Percentiles rank a stretch among this genome's conserved stretches.
Evolutionary conservation across 2,888 invertebrate genomes (phyloP).

Genomic region (Disparrhopalites patrizii): DNA sequence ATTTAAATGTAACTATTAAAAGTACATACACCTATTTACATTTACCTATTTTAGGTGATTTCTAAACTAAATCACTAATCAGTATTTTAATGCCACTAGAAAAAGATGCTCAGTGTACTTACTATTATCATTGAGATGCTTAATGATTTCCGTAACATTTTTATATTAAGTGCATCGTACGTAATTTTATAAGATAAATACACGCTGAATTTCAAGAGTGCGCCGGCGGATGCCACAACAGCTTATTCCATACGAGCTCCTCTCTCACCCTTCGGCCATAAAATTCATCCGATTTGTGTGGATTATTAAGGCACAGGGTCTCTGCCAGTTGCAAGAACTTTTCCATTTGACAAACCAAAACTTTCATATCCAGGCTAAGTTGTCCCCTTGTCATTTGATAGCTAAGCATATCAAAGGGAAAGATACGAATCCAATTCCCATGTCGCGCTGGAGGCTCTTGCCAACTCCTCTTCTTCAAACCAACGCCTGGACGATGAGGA

Average conservation of each 20-base stretch:
- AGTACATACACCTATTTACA: too few species aligned
- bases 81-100: too few species aligned
- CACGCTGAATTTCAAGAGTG: too few species aligned
- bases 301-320: slow-evolving; percentile 17
- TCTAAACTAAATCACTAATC: too few species aligned
- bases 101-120: too few species aligned
- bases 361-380: neutral
- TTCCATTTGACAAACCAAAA: slow-evolving; percentile 14
- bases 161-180: too few species aligned
- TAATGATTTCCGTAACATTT: too few species aligned
- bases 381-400: slow-evolving; percentile 22
- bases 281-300: slow-evolving; percentile 31
- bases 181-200: too few species aligned
- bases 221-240: slow-evolving; percentile 35
- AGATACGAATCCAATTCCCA: slow-evolving; percentile 73
- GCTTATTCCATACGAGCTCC: slow-evolving; percentile 26
- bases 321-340: slow-evolving; percentile 29
- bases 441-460: slow-evolving; percentile 54
- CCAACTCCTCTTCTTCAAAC: slow-evolving; percentile 57
- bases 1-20: too few species aligned
- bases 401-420: slow-evolving; percentile 56
- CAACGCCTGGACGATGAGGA: slow-evolving; percentile 56
- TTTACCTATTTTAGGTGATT: too few species aligned
- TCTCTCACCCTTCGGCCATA: slow-evolving; percentile 29
- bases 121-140: too few species aligned